Base-by-base conservation (phyloP, 2,888 invertebrate genomes). In the Pantelozetes paolii region DNA sequence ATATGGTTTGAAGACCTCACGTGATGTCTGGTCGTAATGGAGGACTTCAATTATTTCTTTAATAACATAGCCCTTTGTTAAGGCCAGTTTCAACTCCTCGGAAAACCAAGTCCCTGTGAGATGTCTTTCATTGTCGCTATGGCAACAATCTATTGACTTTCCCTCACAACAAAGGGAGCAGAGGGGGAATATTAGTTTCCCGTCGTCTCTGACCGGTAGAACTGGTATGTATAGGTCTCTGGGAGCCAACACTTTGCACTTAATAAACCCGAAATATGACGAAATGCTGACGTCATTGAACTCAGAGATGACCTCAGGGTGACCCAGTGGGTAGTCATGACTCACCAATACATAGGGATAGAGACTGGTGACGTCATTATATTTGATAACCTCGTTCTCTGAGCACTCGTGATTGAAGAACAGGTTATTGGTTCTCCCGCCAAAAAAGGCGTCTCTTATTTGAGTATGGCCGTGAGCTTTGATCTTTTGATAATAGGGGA, bases 81-180 rank as follows among this genome's bases (percentile, higher is more conserved):
- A 9, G 9, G 80, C 80, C 23, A 75, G 75, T 42, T 76, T 69
- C 1, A 81, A 54, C 71, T 81, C 81, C 1, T 77, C 77, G 2
- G 78, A 77, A 45, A 77, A 76, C 80, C 79, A 80, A 0, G 80
- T 78, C 0, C 80, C 80, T 0, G 69, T 73, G 0, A 81, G n/a
- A 1, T 45, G 20, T 54, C 80, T 74, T 30, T 79, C 77, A 18
- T 77, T 77, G 18, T 79, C 78, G 15, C 3, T 40, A 11, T 67
- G 67, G 8, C 0, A 2, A 11, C 67, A 67, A 23, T 71, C 40
- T n/a, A 70, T 45, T 40, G 74, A 69, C 36, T 77, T 54, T 0
- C 28, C 74, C 20, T 79, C 32, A 5, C 79, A 73, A 76, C 82
- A 82, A 11, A 82, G 0, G 5, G 5, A 1, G 20, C 70, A 70